Conservation (phyloP, 2,113 vertebrate species). For the Pelmatolapia mariae region DNA sequence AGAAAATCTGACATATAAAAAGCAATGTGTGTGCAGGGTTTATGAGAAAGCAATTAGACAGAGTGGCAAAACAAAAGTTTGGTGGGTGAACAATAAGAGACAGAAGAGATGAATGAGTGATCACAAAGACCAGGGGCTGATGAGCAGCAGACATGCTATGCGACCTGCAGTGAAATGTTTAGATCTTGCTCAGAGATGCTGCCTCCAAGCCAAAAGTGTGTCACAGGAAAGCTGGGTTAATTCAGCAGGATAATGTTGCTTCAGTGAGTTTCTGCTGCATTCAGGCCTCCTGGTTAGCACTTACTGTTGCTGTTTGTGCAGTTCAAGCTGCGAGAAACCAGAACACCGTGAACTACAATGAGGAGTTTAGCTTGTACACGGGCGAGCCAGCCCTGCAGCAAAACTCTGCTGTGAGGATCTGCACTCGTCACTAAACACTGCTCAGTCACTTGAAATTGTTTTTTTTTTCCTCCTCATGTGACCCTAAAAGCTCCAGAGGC, state of each 20-base stretch:
- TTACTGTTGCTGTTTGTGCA: constrained; percentile 12
- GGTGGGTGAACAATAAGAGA: not conserved
- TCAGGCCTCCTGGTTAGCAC: not conserved
- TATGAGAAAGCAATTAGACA: constrained; percentile 1
- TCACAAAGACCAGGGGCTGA: not conserved
- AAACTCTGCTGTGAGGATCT: not conserved
- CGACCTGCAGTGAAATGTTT: not conserved
- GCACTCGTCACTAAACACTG: not conserved
- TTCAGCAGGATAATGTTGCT: constrained; percentile 21
- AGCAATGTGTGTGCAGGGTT: not conserved
- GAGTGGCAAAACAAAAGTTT: constrained; percentile 5
- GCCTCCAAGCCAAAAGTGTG: constrained; percentile 29
- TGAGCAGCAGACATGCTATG: not conserved
- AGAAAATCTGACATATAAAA: not conserved
- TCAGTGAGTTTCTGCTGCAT: not conserved
- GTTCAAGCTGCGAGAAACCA: constrained; percentile 1
- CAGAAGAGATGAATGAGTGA: not conserved
- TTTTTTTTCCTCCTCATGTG: not conserved
- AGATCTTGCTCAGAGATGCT: constrained; percentile 4
- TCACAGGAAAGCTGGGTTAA: constrained; percentile 35
- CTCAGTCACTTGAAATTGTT: not conserved
- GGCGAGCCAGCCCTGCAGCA: not conserved
- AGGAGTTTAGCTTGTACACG: not conserved
- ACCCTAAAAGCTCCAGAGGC: not conserved
- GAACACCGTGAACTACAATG: constrained; percentile 3